Evolutionary conservation across 2,797 vertebrate genomes (phyloP), one percentile per base, ranked within the genome.

Genomic region (Meda fulgida): DNA sequence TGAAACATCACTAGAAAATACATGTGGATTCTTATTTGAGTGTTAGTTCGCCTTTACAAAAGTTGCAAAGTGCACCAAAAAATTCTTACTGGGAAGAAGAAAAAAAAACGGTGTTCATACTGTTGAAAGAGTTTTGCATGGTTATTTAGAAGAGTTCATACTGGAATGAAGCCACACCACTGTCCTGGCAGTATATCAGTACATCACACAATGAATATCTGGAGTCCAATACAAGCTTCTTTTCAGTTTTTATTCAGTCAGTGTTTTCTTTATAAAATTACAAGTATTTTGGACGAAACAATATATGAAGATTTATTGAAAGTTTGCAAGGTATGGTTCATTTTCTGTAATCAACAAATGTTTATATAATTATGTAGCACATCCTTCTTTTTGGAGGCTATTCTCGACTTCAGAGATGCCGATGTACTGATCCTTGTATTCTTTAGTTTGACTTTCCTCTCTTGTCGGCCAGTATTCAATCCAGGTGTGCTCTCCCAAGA

Each of bases 391-490:
- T 7, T 8, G 1, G 13, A 84, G 75, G 19, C 3, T 70, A 0
- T 71, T 26, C 36, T 29, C 6, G 0, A 86, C 19, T 0, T 4
- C 43, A 65, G 26, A 0, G 9, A 86, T 55, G 69, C 53, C 55
- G 0, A 7, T 1, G 13, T 53, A 80, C 11, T 19, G 51, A 0
- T 55, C 8, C 0, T 3, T 53, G 18, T 79, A 29, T n/a, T 53
- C 4, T 18, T 0, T 0, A 2, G 0, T 19, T 72, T 84, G 81
- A 19, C 66, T 83, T 55, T 86, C 69, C 3, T 34, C 0, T 34
- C 3, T 66, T 58, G 81, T 86, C 3, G 85, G 85, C 85, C 81
- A 86, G 38, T 86, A 84, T 48, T 86, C 85, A 29, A 86, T 5
- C 85, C 85, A 86, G 11, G 81, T 83, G 0, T 79, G 31, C 46